Evolutionary conservation across 2,888 invertebrate genomes (phyloP).

Genomic region (Andrena minutula): DNA sequence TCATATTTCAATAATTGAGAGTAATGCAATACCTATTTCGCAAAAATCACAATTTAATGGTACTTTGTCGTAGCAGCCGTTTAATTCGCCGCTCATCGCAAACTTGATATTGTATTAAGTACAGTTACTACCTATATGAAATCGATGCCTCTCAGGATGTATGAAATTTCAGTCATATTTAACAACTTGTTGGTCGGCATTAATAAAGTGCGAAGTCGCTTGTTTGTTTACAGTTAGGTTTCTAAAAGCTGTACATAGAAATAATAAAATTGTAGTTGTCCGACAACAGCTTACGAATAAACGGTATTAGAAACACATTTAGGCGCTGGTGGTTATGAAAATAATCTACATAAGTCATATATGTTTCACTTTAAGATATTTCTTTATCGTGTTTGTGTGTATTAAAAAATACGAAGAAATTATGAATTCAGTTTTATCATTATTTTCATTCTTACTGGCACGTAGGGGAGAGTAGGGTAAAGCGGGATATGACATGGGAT

Average conservation of each 20-base stretch:
- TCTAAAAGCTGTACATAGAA: slow-evolving; percentile 22
- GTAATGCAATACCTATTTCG: background rate
- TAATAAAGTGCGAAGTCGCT: slow-evolving; percentile 35
- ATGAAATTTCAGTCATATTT: slow-evolving; percentile 52
- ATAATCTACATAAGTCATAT: too few relatives aligned
- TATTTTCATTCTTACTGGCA: too few relatives aligned
- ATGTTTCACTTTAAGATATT: too few relatives aligned
- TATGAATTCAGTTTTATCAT: too few relatives aligned
- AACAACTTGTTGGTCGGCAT: slow-evolving; percentile 40
- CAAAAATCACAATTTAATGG: background rate
- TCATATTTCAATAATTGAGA: background rate
- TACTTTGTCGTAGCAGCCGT: background rate
- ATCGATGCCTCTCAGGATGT: slow-evolving; percentile 12
- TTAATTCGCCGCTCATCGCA: background rate
- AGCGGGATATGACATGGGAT: too few relatives aligned
- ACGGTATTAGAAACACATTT: slow-evolving; percentile 9
- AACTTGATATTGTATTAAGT: slow-evolving; percentile 6
- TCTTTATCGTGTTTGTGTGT: too few relatives aligned
- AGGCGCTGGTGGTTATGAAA: too few relatives aligned
- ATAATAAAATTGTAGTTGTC: slow-evolving; percentile 22
- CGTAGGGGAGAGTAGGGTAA: too few relatives aligned
- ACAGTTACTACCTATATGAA: background rate
- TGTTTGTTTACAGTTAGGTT: slow-evolving; percentile 36
- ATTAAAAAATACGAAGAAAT: too few relatives aligned
- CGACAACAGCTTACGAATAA: background rate